Evolutionary conservation across 1,140 invertebrate genomes (phyloP).

Genomic region (Macrobrachium rosenbergii): DNA sequence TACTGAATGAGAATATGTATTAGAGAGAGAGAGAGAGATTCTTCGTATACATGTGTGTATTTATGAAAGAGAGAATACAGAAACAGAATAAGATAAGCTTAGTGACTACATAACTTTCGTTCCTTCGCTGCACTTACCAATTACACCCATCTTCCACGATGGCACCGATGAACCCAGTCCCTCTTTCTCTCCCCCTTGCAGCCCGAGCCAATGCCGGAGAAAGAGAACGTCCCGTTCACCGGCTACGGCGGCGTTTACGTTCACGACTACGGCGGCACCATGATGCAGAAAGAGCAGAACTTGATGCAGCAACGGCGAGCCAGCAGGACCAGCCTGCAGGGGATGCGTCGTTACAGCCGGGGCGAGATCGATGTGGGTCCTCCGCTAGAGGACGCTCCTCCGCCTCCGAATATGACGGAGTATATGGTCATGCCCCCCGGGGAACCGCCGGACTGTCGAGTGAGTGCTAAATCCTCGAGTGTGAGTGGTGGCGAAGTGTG

Average conservation of each 20-base stretch:
- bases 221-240: slow-evolving; percentile 25
- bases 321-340: slow-evolving; percentile 43
- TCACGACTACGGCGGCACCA: slow-evolving; percentile 67
- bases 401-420: slow-evolving; percentile 23
- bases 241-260: slow-evolving; percentile 65
- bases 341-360: slow-evolving; percentile 24
- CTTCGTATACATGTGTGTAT: no score
- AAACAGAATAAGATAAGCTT: neutral
- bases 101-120: no score
- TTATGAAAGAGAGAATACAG: neutral
- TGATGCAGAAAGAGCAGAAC: slow-evolving; percentile 66
- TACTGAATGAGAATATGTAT: no score
- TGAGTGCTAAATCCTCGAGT: slow-evolving; percentile 3
- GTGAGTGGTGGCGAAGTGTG: slow-evolving; percentile 1
- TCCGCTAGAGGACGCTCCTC: slow-evolving; percentile 43
- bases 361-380: slow-evolving; percentile 43
- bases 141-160: no score
- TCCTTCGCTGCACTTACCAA: no score
- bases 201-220: slow-evolving; percentile 5
- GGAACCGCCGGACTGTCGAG: neutral
- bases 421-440: neutral
- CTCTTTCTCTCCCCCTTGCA: neutral
- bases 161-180: no score
- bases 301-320: slow-evolving; percentile 51
- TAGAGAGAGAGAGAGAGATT: slow-evolving; percentile 9